Evolutionary conservation across 2,888 invertebrate genomes (phyloP).

Genomic region (Acrobasis repandana): DNA sequence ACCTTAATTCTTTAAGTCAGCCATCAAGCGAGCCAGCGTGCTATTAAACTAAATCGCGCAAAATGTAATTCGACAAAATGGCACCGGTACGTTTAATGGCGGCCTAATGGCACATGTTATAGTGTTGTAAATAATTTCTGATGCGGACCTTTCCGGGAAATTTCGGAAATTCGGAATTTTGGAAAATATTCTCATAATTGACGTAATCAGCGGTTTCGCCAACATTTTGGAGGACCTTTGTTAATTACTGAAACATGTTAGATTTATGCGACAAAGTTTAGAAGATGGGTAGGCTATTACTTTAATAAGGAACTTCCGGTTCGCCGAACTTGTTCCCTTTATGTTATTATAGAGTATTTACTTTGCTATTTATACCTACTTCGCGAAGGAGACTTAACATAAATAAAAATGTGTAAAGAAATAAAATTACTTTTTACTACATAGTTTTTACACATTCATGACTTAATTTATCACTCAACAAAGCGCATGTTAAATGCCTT

Average conservation of each 20-base stretch:
- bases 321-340: background rate
- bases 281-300: slow-evolving; percentile 19
- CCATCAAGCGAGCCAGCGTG: slow-evolving; percentile 48
- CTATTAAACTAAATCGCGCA: slow-evolving; percentile 60
- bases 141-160: slow-evolving; percentile 25
- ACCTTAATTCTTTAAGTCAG: slow-evolving; percentile 38
- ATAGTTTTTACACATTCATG: no score
- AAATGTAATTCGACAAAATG: slow-evolving; percentile 60
- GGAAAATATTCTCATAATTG: slow-evolving; percentile 22
- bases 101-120: slow-evolving; percentile 62
- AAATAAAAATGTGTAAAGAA: background rate
- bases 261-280: slow-evolving; percentile 14
- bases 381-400: no score
- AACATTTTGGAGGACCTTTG: slow-evolving; percentile 11
- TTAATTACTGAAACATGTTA: slow-evolving; percentile 18
- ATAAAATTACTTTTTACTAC: background rate
- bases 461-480: no score
- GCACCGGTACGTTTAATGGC: slow-evolving; percentile 51
- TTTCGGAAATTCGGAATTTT: slow-evolving; percentile 25
- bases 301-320: slow-evolving; percentile 22
- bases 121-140: slow-evolving; percentile 57
- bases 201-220: slow-evolving; percentile 17
- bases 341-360: slow-evolving; percentile 5
- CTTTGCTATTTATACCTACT: background rate
- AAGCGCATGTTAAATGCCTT: no score